Evolutionary conservation across 2,113 vertebrate species (phyloP).

Genomic region (Hepsetus odoe): DNA sequence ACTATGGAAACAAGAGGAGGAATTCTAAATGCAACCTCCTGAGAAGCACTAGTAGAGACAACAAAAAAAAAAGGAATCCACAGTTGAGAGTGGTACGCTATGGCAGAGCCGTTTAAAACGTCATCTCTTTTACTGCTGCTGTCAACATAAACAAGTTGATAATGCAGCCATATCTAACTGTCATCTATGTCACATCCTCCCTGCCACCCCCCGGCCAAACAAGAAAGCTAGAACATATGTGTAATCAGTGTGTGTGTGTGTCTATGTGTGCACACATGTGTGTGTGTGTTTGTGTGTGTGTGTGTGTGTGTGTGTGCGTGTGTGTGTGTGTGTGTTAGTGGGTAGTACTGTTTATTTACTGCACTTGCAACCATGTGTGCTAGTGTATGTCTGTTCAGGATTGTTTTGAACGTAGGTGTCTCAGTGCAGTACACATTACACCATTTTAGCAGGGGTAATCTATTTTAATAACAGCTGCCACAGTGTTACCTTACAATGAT

Average conservation of each 20-base stretch:
- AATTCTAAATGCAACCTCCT: slow-evolving; percentile 82
- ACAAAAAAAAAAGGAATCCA: slow-evolving; percentile 77
- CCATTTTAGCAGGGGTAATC: slow-evolving; percentile 79
- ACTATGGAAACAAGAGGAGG: slow-evolving; percentile 83
- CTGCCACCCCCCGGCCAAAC: not conserved
- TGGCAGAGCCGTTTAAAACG: slow-evolving; percentile 62
- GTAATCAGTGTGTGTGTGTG: not conserved
- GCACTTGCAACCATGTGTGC: slow-evolving; percentile 6
- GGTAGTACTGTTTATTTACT: not conserved
- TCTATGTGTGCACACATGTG: too few species aligned
- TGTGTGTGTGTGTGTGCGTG: not conserved
- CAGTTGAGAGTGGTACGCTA: slow-evolving; percentile 66
- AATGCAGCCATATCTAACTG: slow-evolving; percentile 43
- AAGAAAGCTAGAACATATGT: not conserved
- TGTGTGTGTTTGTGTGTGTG: not conserved
- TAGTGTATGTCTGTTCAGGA: not conserved
- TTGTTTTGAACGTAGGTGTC: slow-evolving; percentile 31
- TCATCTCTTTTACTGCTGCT: slow-evolving; percentile 51
- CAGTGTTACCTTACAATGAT: slow-evolving; percentile 79
- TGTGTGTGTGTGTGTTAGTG: not conserved
- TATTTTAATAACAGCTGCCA: slow-evolving; percentile 83
- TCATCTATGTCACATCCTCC: slow-evolving; percentile 36
- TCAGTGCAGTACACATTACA: slow-evolving; percentile 71
- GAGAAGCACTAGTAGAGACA: slow-evolving; percentile 74
- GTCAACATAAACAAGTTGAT: slow-evolving; percentile 47